Conservation (phyloP, 2,888 invertebrate species). For the Linnaemya tessellans region DNA sequence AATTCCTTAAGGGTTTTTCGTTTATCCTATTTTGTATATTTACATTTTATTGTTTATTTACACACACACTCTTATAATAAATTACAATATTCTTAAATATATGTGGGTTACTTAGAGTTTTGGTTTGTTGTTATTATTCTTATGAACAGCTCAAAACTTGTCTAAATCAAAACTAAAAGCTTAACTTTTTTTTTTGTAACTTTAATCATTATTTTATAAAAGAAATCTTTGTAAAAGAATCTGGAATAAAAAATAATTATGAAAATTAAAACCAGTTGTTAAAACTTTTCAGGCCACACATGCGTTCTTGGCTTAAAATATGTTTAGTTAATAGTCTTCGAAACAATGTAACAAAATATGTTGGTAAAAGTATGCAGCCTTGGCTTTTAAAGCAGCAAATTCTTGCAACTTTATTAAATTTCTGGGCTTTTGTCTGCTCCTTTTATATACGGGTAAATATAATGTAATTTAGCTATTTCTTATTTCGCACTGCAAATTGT, state of each 20-base stretch:
- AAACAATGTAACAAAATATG: background rate
- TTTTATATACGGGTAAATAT: background rate
- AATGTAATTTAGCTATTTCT: background rate
- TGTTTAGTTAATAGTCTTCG: background rate
- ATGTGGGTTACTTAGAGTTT: too few relatives aligned
- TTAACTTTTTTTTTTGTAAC: background rate
- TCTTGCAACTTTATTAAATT: background rate
- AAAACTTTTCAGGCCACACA: background rate
- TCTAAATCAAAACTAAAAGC: background rate
- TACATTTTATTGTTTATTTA: too few relatives aligned
- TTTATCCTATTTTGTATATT: too few relatives aligned
- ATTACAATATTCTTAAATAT: too few relatives aligned
- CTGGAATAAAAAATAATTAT: too few relatives aligned
- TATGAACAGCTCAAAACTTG: too few relatives aligned
- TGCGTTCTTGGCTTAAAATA: background rate
- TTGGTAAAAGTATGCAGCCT: background rate
- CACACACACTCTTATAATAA: too few relatives aligned
- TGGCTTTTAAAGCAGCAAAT: background rate
- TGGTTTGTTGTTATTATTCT: too few relatives aligned
- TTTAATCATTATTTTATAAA: background rate
- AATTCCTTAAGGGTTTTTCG: too few relatives aligned
- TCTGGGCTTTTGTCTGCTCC: background rate
- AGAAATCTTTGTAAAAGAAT: background rate
- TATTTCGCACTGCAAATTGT: background rate
- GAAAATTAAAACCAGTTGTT: background rate